Conservation (phyloP, 1,140 invertebrate species). For the Aphis gossypii region DNA sequence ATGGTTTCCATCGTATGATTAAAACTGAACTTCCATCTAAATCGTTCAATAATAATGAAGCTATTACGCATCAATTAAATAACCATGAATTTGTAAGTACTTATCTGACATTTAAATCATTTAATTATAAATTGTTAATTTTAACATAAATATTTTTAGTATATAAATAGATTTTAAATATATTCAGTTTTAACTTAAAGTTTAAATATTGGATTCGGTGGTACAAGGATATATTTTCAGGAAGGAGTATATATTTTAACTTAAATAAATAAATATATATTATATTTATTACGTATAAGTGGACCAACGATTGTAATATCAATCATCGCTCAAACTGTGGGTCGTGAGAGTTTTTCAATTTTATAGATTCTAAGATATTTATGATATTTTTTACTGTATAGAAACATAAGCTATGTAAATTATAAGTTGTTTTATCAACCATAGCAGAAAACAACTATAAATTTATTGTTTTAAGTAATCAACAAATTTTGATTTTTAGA, state of each 20-base stretch:
- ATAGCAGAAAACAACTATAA: no score
- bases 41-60: background rate
- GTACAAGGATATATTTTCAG: background rate
- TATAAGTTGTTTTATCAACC: no score
- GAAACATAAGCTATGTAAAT: no score
- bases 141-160: background rate
- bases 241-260: background rate
- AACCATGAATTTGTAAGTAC: background rate
- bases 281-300: background rate
- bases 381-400: no score
- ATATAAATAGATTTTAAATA: background rate
- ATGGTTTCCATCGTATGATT: background rate
- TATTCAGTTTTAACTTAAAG: background rate
- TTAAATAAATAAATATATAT: background rate
- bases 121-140: background rate
- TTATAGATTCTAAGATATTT: no score
- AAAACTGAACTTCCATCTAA: background rate
- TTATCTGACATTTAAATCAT: no score
- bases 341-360: no score
- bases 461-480: no score
- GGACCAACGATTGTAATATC: no score
- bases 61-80: background rate
- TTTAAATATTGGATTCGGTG: background rate
- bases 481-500: no score
- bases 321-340: no score